Base-by-base conservation (phyloP, 2,113 vertebrate genomes). In the Hippocampus comes region DNA sequence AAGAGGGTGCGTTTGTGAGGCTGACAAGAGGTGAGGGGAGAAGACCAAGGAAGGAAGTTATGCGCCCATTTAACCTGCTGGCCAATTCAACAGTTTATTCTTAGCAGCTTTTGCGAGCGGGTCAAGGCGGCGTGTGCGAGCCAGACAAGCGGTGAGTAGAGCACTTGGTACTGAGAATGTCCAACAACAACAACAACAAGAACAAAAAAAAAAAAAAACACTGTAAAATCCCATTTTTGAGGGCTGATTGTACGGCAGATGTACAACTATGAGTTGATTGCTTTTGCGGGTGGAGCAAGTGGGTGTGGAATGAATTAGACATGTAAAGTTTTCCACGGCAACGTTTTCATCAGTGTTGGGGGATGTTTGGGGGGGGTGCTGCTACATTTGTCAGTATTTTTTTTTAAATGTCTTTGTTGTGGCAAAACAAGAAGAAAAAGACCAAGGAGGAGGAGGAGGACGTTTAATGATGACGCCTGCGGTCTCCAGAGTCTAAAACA, bases 401-500 rank as follows among this genome's bases (percentile, higher is more conserved):
- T 17, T 60, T 60, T 60, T 34, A 9, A 80, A 81, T 76, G 70
- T 87, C 89, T 86, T 88, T 91, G 87, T 90, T 86, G 88, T 87
- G 86, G 21, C 20, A 10, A 55, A n/a, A 49, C 21, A 55, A 55
- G 21, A 55, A 10, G 9, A n/a, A 17, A 15, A n/a, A 8, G 38
- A 46, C 14, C 17, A 56, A 83, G 38, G 66, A 25, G 82, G 76
- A 25, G 82, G 76, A 82, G 82, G 85, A 87, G 87, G 85, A 78
- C 78, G 87, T 87, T 84, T 91, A 91, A 92, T 91, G 88, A 91
- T 90, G 89, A 89, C 86, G 85, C 86, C 81, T 82, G 83, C 83
- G 87, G 74, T 88, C 87, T 87, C 86, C 68, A 81, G 83, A 87
- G 88, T 87, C 87, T 88, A 71, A 79, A 86, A 80, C 86, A 81